Evolutionary conservation across 1,140 invertebrate genomes (phyloP).

Genomic region (Drosophila triauraria): DNA sequence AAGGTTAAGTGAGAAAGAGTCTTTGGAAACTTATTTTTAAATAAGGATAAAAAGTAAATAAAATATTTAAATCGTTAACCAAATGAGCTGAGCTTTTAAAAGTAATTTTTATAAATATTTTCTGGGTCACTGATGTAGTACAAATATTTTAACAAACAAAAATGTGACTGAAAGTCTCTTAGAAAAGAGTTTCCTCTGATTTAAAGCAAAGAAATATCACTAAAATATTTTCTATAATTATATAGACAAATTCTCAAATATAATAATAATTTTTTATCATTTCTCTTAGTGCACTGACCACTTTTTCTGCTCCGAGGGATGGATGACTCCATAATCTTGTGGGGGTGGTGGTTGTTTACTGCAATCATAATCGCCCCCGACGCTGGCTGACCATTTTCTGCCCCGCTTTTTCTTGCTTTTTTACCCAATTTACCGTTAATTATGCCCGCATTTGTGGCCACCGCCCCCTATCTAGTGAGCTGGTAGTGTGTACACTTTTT

Average conservation of each 20-base stretch:
- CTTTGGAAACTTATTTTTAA: rapidly evolving
- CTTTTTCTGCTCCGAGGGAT: neutral
- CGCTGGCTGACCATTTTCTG: constrained; percentile 29
- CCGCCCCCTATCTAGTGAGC: constrained; percentile 27
- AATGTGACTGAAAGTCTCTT: too few species aligned
- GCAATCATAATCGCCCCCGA: constrained; percentile 39
- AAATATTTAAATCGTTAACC: neutral
- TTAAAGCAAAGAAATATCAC: too few species aligned
- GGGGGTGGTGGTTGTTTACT: constrained; percentile 13
- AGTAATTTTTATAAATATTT: too few species aligned
- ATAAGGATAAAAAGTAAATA: too few species aligned
- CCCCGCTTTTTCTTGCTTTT: constrained; percentile 27
- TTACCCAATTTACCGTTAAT: constrained; percentile 61
- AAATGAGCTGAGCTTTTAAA: rapidly evolving
- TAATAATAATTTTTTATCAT: too few species aligned
- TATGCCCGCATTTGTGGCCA: constrained; percentile 70
- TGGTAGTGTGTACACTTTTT: constrained; percentile 25
- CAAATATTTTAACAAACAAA: neutral
- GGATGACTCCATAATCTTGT: neutral
- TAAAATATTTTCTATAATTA: too few species aligned
- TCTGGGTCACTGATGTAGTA: too few species aligned
- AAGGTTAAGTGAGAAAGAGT: neutral
- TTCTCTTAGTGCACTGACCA: neutral
- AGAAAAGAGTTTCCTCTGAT: too few species aligned
- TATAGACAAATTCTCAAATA: too few species aligned